Conservation (phyloP, 2,113 vertebrate species). For the Nothoprocta pentlandii region DNA sequence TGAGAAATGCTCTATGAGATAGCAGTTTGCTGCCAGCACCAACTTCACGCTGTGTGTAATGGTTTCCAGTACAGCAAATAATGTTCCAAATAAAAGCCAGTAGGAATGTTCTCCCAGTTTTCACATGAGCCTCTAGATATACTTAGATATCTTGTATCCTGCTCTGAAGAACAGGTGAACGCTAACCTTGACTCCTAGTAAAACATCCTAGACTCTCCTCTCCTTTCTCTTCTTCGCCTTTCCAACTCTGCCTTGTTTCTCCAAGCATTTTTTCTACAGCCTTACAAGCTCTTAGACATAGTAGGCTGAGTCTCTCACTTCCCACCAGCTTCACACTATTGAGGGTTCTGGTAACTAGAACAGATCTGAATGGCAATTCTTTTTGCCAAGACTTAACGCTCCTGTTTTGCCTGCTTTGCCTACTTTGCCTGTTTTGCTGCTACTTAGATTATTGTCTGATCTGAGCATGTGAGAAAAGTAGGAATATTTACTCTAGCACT, state of each 20-base stretch:
- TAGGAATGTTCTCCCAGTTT: not conserved
- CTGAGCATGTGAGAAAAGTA: not conserved
- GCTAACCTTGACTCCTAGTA: not conserved
- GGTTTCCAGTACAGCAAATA: not conserved
- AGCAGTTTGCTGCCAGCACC: not conserved
- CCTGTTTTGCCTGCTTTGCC: not conserved
- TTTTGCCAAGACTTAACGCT: not conserved
- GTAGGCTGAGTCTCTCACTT: slow-evolving; percentile 53
- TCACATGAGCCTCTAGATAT: not conserved
- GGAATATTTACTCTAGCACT: not conserved
- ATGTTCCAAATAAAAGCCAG: not conserved
- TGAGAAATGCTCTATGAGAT: accelerated
- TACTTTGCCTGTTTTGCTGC: not conserved
- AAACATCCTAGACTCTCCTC: not conserved
- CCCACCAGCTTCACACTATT: slow-evolving; percentile 8
- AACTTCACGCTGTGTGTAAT: not conserved
- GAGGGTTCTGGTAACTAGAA: slow-evolving; percentile 12
- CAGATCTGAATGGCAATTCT: slow-evolving; percentile 9
- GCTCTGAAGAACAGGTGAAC: not conserved
- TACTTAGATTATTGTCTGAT: not conserved
- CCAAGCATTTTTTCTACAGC: not conserved
- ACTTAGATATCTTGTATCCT: not conserved
- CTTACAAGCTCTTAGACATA: not conserved
- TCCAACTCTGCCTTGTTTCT: not conserved
- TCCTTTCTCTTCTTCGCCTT: not conserved